phyloP scores from a whole-genome alignment of 2,888 invertebrate species.

The Anarsia innoxiella region DNA sequence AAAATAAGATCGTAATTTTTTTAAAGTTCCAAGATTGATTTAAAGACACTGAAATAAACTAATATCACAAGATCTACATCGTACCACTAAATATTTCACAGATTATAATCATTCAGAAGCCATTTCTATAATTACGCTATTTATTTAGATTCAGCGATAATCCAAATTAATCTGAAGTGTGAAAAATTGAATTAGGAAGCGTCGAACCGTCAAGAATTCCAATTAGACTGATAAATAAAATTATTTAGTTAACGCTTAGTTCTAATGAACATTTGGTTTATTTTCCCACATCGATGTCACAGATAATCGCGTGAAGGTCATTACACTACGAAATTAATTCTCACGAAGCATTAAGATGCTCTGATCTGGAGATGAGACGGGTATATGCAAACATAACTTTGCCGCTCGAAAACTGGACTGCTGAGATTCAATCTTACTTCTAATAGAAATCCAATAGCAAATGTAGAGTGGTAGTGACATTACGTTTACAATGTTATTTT shows the following conservation, averaged over 20 bases:
- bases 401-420: constrained; percentile 6
- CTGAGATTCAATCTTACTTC: not conserved
- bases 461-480: constrained; percentile 9
- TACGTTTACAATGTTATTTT: not conserved
- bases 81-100: too few relatives aligned
- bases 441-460: constrained; percentile 1
- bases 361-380: constrained; percentile 51
- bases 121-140: too few relatives aligned
- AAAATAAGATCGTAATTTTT: too few relatives aligned
- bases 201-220: not conserved
- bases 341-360: constrained; percentile 59
- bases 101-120: too few relatives aligned
- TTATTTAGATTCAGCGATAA: too few relatives aligned
- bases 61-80: too few relatives aligned
- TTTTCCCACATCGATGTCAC: constrained; percentile 52
- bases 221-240: constrained; percentile 6
- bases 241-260: constrained; percentile 1
- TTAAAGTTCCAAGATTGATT: too few relatives aligned
- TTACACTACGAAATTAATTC: constrained; percentile 64
- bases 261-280: constrained; percentile 1
- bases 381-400: constrained; percentile 29
- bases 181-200: constrained; percentile 4
- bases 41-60: too few relatives aligned
- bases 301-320: constrained; percentile 51
- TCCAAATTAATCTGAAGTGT: not conserved